A percentile compares a stretch with the other conserved stretches of the same genome.
Conservation (phyloP, 1,140 invertebrate species). For the Delia radicum region DNA sequence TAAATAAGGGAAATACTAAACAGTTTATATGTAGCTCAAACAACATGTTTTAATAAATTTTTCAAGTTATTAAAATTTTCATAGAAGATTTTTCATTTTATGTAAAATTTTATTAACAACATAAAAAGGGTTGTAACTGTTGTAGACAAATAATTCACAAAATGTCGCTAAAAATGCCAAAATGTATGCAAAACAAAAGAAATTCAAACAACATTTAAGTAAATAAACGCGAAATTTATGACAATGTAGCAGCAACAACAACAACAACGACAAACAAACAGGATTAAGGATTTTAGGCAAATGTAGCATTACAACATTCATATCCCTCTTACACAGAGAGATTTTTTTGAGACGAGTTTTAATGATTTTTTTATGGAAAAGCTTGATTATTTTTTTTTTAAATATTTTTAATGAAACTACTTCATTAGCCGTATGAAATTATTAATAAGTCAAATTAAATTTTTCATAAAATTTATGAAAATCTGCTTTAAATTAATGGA, state of each 20-base stretch:
- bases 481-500: no score
- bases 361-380: no score
- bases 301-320: no score
- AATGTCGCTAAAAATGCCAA: conserved; percentile 9
- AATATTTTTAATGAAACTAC: no score
- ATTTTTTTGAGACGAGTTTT: no score
- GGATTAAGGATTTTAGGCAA: background rate
- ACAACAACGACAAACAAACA: background rate
- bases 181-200: background rate
- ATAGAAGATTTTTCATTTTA: background rate
- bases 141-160: conserved; percentile 15
- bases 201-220: background rate
- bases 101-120: background rate
- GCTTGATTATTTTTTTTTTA: no score
- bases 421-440: no score
- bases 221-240: background rate
- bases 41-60: background rate
- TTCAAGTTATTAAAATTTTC: background rate
- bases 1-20: background rate
- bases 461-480: no score
- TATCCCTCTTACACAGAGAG: no score
- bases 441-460: no score
- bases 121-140: background rate
- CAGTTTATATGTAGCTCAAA: no score
- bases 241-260: no score